Conservation (phyloP, 2,888 invertebrate genomes). For the Hydrotaea diabolus region DNA sequence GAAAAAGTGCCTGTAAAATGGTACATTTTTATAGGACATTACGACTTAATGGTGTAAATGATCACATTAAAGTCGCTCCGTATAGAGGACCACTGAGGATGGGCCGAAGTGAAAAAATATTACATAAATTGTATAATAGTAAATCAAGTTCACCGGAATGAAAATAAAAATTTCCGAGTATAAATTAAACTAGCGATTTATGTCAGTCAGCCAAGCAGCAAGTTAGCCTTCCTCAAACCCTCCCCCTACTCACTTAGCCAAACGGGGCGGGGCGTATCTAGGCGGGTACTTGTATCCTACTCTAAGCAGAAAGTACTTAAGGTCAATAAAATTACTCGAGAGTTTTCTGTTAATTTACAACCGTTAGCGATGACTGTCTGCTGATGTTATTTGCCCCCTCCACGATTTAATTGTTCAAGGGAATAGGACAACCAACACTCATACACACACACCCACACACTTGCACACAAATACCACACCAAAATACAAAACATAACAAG, state of each 20-base stretch:
- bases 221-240: no score
- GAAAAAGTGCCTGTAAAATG: slow-evolving; percentile 44
- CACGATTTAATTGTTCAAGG: slow-evolving; percentile 49
- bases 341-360: slow-evolving; percentile 49
- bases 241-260: neutral
- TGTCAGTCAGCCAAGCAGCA: neutral
- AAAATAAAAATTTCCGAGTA: slow-evolving; percentile 33
- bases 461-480: neutral
- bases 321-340: slow-evolving; percentile 53
- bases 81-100: neutral
- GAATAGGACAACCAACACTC: neutral
- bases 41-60: slow-evolving; percentile 53
- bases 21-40: slow-evolving; percentile 44
- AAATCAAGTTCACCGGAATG: slow-evolving; percentile 43
- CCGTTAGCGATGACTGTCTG: slow-evolving; percentile 15
- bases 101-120: neutral
- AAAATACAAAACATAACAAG: slow-evolving; percentile 30
- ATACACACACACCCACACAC: neutral
- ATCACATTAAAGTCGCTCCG: slow-evolving; percentile 24
- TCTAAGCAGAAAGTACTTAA: slow-evolving; percentile 36
- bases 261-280: neutral
- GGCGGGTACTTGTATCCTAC: neutral
- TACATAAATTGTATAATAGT: slow-evolving; percentile 40
- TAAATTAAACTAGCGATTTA: slow-evolving; percentile 54
- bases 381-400: slow-evolving; percentile 30